A percentile compares a stretch with the other conserved stretches of the same genome.
Conservation (phyloP, 2,797 vertebrate genomes). For the Eulemur albifrons region DNA sequence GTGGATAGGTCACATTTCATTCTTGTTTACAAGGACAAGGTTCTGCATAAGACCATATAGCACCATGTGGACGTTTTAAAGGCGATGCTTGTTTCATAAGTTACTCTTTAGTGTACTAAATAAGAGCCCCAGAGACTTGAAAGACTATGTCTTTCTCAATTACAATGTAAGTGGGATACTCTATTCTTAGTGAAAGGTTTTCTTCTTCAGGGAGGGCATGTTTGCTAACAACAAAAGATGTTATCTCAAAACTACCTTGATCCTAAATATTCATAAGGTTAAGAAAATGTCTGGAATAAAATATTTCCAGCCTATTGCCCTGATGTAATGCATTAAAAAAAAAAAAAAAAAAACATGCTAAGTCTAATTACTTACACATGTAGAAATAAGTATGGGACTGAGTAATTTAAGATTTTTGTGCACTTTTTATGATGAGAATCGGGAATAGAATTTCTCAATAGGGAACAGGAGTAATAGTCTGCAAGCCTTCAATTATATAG, state of each 20-base stretch:
- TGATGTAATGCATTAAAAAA: not conserved
- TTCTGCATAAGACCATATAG: conserved; percentile 47
- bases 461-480: not conserved
- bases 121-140: conserved; percentile 17
- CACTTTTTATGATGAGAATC: conserved; percentile 67
- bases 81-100: conserved; percentile 30
- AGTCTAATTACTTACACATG: conserved; percentile 64
- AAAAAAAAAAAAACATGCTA: conserved; percentile 31
- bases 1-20: conserved; percentile 64
- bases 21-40: conserved; percentile 56
- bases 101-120: conserved; percentile 43
- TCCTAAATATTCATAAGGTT: not conserved
- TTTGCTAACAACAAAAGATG: conserved; percentile 53
- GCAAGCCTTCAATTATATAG: conserved; percentile 31
- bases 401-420: conserved; percentile 44
- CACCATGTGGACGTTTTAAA: conserved; percentile 60
- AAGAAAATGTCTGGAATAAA: conserved; percentile 43
- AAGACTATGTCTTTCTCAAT: conserved; percentile 47
- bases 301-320: not conserved
- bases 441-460: conserved; percentile 65
- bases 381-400: conserved; percentile 50
- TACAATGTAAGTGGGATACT: not conserved
- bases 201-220: conserved; percentile 33
- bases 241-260: conserved; percentile 26
- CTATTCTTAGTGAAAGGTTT: conserved; percentile 36